Percentiles rank a stretch among this genome's conserved stretches.
Conservation (phyloP, 2,888 invertebrate species). For the Drosophila yooni region DNA sequence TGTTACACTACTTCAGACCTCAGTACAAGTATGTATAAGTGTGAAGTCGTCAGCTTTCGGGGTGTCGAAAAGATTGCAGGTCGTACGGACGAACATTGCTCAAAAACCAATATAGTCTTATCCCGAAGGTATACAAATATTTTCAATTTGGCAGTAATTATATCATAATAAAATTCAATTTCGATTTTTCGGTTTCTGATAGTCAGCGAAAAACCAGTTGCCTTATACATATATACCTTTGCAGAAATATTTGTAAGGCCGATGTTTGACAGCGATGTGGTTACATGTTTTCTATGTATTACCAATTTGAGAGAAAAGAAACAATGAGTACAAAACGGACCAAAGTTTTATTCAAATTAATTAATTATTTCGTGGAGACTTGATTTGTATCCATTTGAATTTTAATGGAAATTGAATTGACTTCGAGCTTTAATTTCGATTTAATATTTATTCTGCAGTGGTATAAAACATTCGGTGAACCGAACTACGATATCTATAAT, state of each 20-base stretch:
- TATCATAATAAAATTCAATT: not conserved
- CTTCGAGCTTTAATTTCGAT: not conserved
- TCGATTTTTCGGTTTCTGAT: not conserved
- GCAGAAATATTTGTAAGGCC: not conserved
- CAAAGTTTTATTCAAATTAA: not conserved
- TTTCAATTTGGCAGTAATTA: not conserved
- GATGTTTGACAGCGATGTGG: not conserved
- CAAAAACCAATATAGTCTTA: not conserved
- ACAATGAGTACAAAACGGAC: not conserved
- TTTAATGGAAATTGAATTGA: not conserved
- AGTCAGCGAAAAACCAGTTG: conserved; percentile 1
- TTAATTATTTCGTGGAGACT: not conserved
- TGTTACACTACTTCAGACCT: not conserved
- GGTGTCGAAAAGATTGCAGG: not conserved
- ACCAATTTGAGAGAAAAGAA: too few species aligned
- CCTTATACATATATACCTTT: not conserved
- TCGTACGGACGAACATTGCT: not conserved
- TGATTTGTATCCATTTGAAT: not conserved
- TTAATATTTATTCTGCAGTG: conserved; percentile 30
- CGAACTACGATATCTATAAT: conserved; percentile 13
- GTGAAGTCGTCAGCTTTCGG: not conserved
- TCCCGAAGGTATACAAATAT: not conserved
- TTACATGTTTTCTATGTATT: not conserved
- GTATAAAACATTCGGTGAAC: conserved; percentile 35
- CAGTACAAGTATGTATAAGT: not conserved